Base-by-base conservation (phyloP, 1,140 invertebrate genomes). In the Neodiprion virginianus region DNA sequence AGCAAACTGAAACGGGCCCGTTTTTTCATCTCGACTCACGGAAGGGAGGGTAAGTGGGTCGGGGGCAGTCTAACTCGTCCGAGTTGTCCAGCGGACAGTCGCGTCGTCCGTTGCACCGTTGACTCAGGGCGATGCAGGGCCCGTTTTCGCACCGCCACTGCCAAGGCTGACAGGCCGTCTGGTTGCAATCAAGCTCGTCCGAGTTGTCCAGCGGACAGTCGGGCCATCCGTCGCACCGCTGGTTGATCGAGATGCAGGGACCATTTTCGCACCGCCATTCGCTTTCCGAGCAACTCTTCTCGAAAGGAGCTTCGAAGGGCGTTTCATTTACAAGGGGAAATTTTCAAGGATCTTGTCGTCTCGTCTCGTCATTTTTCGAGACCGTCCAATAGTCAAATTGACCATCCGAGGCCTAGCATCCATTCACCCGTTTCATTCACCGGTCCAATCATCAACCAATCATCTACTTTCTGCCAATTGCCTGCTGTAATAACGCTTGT, bases 11-110 rank as follows among this genome's bases (percentile, higher is more conserved):
- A 40, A 40, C 2, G 28, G 28, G 28, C 28, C 28, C 28, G 28
- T 40, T 40, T 40, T 40, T 40, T 40, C 1, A 21, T 40, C 53
- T 48, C 78, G 77, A 82, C 78, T 84, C 77, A 82, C 81, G 77
- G 75, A 77, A 66, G 61, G 78, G 11, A 40, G 72, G 67, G 17
- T 61, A 28, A 21, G 71, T 48, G 85, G 84, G 87, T 82, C 75
- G 78, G 7, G 85, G 85, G 84, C 93, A 94, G 81, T 93, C 91
- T 75, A 91, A 84, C 88, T 94, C 93, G 84, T 94, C 93, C 79
- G 91, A 92, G 79, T 81, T 87, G 85, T 94, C 93, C 61, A 82
- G 87, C 0, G 92, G 92, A 88, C 93, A 94, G 85, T 94, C 92
- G 48, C 90, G 79, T 17, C 83, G 85, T 21, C 91, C 90, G 81